These are phyloP conservation scores for Anarsia innoxiella DNA, from an alignment of 2,888 invertebrate species.

Conservation along the genomic window DNA sequence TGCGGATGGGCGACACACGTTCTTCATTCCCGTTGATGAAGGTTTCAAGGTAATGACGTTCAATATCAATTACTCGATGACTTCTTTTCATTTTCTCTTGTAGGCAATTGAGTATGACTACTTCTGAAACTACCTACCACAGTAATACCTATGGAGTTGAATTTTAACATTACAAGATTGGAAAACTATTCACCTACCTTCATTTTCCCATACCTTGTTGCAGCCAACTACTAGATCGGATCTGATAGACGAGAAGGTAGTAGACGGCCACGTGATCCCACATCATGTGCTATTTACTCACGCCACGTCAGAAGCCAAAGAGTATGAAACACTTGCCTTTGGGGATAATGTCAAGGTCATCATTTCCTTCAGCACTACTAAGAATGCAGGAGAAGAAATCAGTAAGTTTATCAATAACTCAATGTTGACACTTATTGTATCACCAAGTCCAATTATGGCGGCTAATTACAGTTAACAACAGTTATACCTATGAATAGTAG, in stretches of 20 bases:
- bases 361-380: constrained; percentile 83
- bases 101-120: too few species aligned
- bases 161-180: too few species aligned
- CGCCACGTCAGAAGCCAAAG: constrained; percentile 82
- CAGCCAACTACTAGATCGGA: constrained; percentile 82
- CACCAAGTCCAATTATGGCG: too few species aligned
- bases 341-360: constrained; percentile 89
- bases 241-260: constrained; percentile 87
- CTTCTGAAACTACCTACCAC: too few species aligned
- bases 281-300: constrained; percentile 90
- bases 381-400: constrained; percentile 78
- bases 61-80: too few species aligned
- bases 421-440: too few species aligned
- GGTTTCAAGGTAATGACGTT: constrained; percentile 87
- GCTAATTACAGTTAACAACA: too few species aligned
- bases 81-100: too few species aligned
- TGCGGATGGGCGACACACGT: constrained; percentile 87
- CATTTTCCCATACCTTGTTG: too few species aligned
- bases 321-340: constrained; percentile 87
- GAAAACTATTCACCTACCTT: too few species aligned
- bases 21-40: constrained; percentile 93
- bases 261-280: constrained; percentile 93
- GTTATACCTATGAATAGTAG: too few species aligned
- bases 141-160: too few species aligned
- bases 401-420: constrained; percentile 77